These are phyloP conservation scores for Laterallus jamaicensis DNA, from an alignment of 2,113 vertebrate species.

Conservation along the genomic window DNA sequence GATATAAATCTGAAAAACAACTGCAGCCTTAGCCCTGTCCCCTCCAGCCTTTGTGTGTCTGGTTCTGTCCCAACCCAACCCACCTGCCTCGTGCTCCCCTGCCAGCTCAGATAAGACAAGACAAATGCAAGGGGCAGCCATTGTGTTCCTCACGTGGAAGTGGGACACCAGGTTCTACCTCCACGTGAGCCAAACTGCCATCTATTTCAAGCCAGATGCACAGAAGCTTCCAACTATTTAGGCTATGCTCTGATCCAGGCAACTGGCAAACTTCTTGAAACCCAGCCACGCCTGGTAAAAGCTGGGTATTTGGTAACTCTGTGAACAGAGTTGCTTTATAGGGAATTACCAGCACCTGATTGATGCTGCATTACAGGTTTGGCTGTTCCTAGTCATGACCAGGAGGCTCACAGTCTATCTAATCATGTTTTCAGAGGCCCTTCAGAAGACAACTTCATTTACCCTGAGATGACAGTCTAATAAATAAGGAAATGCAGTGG, in stretches of 20 bases:
- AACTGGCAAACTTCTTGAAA: background rate
- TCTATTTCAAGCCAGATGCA: background rate
- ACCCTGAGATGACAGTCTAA: background rate
- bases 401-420: background rate
- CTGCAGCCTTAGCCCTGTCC: background rate
- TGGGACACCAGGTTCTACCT: rapidly evolving
- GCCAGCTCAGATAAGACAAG: background rate
- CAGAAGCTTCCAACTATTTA: background rate
- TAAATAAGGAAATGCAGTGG: background rate
- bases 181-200: background rate
- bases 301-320: background rate
- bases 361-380: background rate
- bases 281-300: constrained; percentile 20
- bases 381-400: rapidly evolving
- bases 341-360: background rate
- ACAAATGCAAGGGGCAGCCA: background rate
- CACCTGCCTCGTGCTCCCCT: rapidly evolving
- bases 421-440: rapidly evolving
- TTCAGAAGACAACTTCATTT: background rate
- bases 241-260: background rate
- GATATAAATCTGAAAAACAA: constrained; percentile 34
- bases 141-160: rapidly evolving
- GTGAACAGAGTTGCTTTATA: background rate
- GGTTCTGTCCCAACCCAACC: background rate
- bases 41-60: background rate